Evolutionary conservation across 2,888 invertebrate genomes (phyloP), one percentile per base, ranked within the genome.

Genomic region (Athetis lepigone): DNA sequence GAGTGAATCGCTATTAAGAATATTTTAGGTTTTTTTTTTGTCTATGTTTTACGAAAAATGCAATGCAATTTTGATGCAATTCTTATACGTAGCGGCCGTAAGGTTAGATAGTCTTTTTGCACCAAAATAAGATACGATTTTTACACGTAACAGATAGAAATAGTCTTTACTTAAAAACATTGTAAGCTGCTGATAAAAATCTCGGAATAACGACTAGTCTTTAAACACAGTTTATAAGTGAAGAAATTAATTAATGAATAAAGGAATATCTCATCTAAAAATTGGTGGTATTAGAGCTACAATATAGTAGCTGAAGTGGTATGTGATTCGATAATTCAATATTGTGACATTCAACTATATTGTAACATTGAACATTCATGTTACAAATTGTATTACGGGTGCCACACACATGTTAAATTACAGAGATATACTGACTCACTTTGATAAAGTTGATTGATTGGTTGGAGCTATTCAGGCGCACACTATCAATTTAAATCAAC

Each of bases 71-170:
- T 59, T 61, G 75, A 78, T 81, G 75, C 79, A 70, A 77, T 66
- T 71, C 39, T 68, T 72, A 66, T 49, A 66, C 29, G 51, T 67
- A 70, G 63, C 57, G 62, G 33, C 49, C 60, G 58, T 49, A 66
- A 54, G 46, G 50, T 69, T 66, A 70, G 56, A 68, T 80, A 81
- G 83, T 77, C 79, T 81, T 85, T 85, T 84, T 85, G 88, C 87
- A 87, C 86, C 81, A 77, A 78, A 56, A 76, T 78, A 77, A 56
- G 27, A 59, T 63, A 72, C 21, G 45, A 37, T 49, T 50, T n/a
- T 47, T 62, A 75, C 58, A 45, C 46, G 7, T 21, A 45, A 49
- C 64, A 67, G 37, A 55, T 63, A 71, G 36, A 62, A 40, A 9
- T 39, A 46, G 37, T 42, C 56, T 60, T 64, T 72, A 75, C 52